Base-by-base conservation (phyloP, 2,888 invertebrate genomes). In the Lasioglossum zephyrum region DNA sequence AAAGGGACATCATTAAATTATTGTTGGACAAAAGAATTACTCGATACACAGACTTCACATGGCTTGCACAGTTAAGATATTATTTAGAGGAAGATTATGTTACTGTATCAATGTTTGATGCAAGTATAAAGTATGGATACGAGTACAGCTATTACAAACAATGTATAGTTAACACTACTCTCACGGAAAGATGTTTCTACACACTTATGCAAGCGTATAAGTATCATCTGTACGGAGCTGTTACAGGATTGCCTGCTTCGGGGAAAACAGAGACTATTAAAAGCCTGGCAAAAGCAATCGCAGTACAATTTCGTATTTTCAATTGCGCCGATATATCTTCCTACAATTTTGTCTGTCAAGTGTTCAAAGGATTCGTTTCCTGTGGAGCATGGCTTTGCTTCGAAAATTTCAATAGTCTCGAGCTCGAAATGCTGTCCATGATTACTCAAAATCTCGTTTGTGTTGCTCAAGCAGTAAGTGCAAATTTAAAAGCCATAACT, bases 361-460 rank as follows among this genome's bases (percentile, higher is more conserved):
- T 94, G 73, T 96, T 96, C 92, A 96, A 96, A 93, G 96, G 96
- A 44, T 92, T 96, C 31, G 95, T 96, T 4, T 95, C 96, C 18
- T 94, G 96, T 44, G 96, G 96, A n/a, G 95, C 96, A 0, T 97
- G 96, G 96, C 95, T 96, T 6, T 96, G 96, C 90, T 96, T 96
- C 89, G 96, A 96, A 92, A 96, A 96, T 92, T 96, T 96, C 90
- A 96, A 96, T 91, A 92, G 95, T 74, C 95, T 96, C 76, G 95
- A 96, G 79, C 90, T 95, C 75, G 96, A 96, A 92, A 96, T 96
- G 78, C 93, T 96, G 87, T 96, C 96, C 69, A 96, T 96, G 26
- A 95, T 96, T 31, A 96, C 96, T 9, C 96, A 96, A 88, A 96
- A 96, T 92, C 96, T 96, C 81, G 92, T 95, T 84, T 95, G 95